phyloP scores from a whole-genome alignment of 2,113 vertebrate species.

The Mandrillus leucophaeus region DNA sequence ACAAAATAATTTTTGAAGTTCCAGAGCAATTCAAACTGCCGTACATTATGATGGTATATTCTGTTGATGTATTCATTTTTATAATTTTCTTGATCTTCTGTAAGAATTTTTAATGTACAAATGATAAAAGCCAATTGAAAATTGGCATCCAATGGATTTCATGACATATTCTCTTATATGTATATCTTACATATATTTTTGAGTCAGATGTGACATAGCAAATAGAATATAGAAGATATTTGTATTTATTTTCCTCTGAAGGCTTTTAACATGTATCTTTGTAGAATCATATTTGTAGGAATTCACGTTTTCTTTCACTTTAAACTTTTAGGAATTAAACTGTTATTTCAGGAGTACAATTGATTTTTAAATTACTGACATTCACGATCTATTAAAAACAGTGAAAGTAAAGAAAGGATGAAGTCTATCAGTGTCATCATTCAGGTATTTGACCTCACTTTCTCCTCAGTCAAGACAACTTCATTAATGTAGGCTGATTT shows the following conservation, averaged over 20 bases:
- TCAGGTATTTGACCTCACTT: not conserved
- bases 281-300: not conserved
- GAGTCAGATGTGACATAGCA: not conserved
- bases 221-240: not conserved
- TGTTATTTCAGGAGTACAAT: not conserved
- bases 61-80: not conserved
- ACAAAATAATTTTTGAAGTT: not conserved
- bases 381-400: not conserved
- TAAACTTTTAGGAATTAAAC: not conserved
- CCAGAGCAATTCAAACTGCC: not conserved
- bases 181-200: not conserved
- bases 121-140: not conserved
- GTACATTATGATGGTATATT: not conserved
- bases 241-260: not conserved
- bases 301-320: not conserved
- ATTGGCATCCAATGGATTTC: not conserved
- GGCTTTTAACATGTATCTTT: not conserved
- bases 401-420: not conserved
- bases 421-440: not conserved
- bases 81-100: not conserved
- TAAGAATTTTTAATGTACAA: not conserved
- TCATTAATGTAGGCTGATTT: not conserved
- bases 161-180: not conserved
- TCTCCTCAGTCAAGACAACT: not conserved
- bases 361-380: not conserved